Base-by-base conservation (phyloP, 2,113 vertebrate species). In the Arvicanthis niloticus region DNA sequence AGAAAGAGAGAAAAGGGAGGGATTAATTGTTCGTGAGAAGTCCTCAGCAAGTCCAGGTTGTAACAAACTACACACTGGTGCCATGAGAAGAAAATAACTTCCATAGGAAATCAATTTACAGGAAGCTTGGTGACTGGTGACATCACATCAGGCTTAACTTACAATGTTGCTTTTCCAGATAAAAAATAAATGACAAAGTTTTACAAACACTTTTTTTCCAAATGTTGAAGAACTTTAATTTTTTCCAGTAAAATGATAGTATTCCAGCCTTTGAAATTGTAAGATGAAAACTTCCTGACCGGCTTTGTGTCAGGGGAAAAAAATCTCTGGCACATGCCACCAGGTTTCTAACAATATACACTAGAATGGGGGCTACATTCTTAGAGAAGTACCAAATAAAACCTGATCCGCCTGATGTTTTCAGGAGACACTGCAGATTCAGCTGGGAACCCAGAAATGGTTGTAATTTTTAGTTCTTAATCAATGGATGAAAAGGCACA, bases 161-260 rank as follows among this genome's bases (percentile, higher is more conserved):
- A 85, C 92, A 96, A 26, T 9, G 51, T 48, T 82, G 67, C 67
- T 97, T 96, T 97, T 96, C 91, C 97, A 97, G 95, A 96, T 91
- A 77, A 60, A 92, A 48, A 81, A 82, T 81, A 80, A 45, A 92
- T 75, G 76, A 72, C 94, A 97, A n/a, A 73, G 29, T 91, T 96
- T 97, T 91, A 97, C 51, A 96, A 93, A 88, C 31, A 73, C 7
- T 89, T 89, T 95, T 58, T 94, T 88, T 96, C 85, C 96, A 97
- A 97, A 91, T 91, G 76, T 65, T 95, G 62, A 85, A 91, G 62
- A 86, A 91, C 51, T 96, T 94, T 87, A 72, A 73, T 29, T n/a
- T 95, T 96, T 95, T 92, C 80, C 96, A 96, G 40, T 95, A 97
- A 97, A 97, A 86, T 96, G 85, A 58, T 89, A 85, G 72, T 96